Base-by-base conservation (phyloP, 37 sponge, comb jelly and placozoan genomes). In the Axinella damicornis region DNA sequence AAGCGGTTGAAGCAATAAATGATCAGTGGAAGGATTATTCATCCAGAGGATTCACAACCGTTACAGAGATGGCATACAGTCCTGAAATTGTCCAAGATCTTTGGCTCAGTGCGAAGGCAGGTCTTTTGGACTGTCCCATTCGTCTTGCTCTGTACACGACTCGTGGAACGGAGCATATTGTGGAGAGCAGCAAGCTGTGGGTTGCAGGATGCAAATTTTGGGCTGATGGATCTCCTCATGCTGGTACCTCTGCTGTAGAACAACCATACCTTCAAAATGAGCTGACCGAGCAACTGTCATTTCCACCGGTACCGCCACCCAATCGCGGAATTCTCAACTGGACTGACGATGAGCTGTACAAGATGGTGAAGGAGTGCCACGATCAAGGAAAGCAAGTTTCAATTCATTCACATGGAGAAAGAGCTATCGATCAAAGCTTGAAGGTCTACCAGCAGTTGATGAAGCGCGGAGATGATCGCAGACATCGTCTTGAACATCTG, bases 321-420 rank as follows among this genome's bases (percentile, higher is more conserved):
- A 52, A 83, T 21, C 31, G 61, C 76, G 91, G 91, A 0, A 34
- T 36, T 35, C 77, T 90, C 0, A 63, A 33, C 58, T 74, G 35
- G 60, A 61, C 31, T 19, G 62, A 65, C 9, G 81, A 79, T 30
- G 36, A 55, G 18, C 80, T 90, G 0, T 21, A 11, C 5, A n/a
- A 56, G 33, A 83, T 41, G 41, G 78, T 89, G 5, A 32, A 27
- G 25, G 34, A 58, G n/a, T 60, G 37, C 70, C 89, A 89, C 70
- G 34, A 46, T 46, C 46, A 46, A 9, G 46, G 46, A 46, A 46
- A 59, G 22, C 81, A 85, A 27, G 56, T 89, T 0, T 77, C 85
- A 19, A 80, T 81, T 52, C 92, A 92, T 73, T 77, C 88, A 20
- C 83, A 92, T 15, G 92, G 92, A 25, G 92, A 92, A 6, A 32